Evolutionary conservation across 2,797 vertebrate species (phyloP).

Genomic region (Myotis pilosus): DNA sequence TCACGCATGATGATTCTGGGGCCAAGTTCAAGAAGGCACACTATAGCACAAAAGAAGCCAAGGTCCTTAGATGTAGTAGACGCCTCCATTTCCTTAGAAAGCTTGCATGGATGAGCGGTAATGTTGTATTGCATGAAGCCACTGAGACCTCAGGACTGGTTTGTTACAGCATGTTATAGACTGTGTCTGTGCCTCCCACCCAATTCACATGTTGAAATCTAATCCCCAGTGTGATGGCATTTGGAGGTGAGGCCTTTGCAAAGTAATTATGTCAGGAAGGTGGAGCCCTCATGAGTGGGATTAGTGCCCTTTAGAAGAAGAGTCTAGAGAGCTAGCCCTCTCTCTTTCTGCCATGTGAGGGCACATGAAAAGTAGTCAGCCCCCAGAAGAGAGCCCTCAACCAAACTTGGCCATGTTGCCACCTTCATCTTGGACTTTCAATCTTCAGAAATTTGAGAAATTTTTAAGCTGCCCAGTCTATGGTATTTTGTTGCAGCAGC

Average conservation of each 20-base stretch:
- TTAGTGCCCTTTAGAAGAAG: not conserved
- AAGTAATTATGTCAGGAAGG: not conserved
- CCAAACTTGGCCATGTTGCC: not conserved
- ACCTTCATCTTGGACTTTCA: not conserved
- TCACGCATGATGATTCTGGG: not conserved
- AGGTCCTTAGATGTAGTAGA: not conserved
- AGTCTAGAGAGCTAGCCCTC: not conserved
- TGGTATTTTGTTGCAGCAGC: not conserved
- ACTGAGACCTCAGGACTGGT: not conserved
- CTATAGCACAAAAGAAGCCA: not conserved
- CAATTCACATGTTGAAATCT: not conserved
- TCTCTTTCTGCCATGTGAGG: not conserved
- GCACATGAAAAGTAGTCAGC: not conserved
- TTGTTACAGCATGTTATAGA: not conserved
- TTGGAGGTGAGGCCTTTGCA: not conserved
- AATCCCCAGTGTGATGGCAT: not conserved
- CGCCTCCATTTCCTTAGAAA: not conserved
- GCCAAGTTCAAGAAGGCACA: not conserved
- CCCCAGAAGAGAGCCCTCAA: not conserved
- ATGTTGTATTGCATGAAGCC: not conserved
- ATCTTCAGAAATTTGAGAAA: not conserved
- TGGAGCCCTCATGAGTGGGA: not conserved
- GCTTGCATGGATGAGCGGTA: not conserved
- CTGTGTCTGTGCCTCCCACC: not conserved
- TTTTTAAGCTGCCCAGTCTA: not conserved